Base-by-base conservation (phyloP, 2,888 invertebrate genomes). In the Loripinus fragilis region DNA sequence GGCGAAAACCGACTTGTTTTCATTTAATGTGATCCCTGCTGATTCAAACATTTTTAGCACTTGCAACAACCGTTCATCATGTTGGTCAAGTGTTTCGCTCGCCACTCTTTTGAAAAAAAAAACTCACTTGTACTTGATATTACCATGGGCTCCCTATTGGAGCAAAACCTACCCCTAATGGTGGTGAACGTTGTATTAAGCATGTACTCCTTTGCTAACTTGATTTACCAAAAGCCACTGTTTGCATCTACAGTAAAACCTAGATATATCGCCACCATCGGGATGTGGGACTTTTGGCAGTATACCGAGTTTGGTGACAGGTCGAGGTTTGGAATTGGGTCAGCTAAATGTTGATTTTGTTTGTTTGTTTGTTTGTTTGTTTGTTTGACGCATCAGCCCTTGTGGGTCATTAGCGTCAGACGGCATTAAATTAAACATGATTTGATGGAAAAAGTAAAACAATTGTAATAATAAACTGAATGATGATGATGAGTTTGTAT, bases 211-310 rank as follows among this genome's bases (percentile, higher is more conserved):
- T 48, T 25, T 20, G 48, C 10, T 20, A 84, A 42, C 17, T 72
- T 69, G 30, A 87, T 77, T 67, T 86, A 86, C 78, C 81, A 85
- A 60, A 78, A 87, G 12, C 85, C 86, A 30, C 72, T n/a, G n/a
- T 7, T 50, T 50, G 41, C 41, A 41, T 41, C 41, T 15, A 41
- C n/a, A n/a, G n/a, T n/a, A n/a, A n/a, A n/a, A n/a, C n/a, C n/a
- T n/a, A n/a, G n/a, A n/a, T n/a, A n/a, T n/a, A n/a, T n/a, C n/a
- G n/a, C n/a, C n/a, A n/a, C n/a, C n/a, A n/a, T n/a, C n/a, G n/a
- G n/a, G n/a, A n/a, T n/a, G n/a, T n/a, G n/a, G n/a, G n/a, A n/a
- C n/a, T n/a, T n/a, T n/a, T n/a, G n/a, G n/a, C n/a, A n/a, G n/a
- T n/a, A n/a, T n/a, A n/a, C n/a, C n/a, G n/a, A n/a, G n/a, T n/a